Evolutionary conservation across 2,888 invertebrate genomes (phyloP), one percentile per base, ranked within the genome.

Genomic region (Chymomyza fuscimana): DNA sequence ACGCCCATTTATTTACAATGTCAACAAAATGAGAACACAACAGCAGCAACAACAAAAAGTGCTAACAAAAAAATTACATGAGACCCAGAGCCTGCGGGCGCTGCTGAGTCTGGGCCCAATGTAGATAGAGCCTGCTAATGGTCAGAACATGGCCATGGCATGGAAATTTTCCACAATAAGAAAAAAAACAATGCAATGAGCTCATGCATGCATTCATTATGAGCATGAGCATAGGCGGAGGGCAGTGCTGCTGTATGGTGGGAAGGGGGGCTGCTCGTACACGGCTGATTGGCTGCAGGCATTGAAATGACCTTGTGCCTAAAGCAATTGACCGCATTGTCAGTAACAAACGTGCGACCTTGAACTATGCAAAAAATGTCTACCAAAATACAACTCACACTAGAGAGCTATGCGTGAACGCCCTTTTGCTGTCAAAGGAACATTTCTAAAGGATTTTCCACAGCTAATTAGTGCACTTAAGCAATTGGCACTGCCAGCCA

Each of bases 1-100:
- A 83, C 86, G 73, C 83, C 83, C 83, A 87, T 83, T 83, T 86
- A 81, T 86, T 83, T 86, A 80, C 86, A 83, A 77, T 86, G 83
- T 86, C 86, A 83, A 81, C 86, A 54, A 54, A 54, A 54, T 22
- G 54, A 54, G 54, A 54, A n/a, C 19, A 54, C 10, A 54, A 54
- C 9, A 15, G 5, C 52, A 22, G 15, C 59, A 36, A 46, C 29
- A 16, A 54, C 60, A 72, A 63, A 65, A 58, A 66, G 19, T 40
- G 52, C 46, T 16, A 22, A 71, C 58, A 25, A 15, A 50, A 58
- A 63, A 22, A 62, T 22, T 46, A 36, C 4, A 54, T n/a, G 54
- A 40, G 25, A n/a, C n/a, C 10, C 40, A 46, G 40, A 46, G 40
- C 40, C 40, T 46, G 1, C 12, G 40, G 40, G 12, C 40, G 4